phyloP scores from a whole-genome alignment of 2,113 vertebrate genomes.

The Periophthalmodon schlosseri region DNA sequence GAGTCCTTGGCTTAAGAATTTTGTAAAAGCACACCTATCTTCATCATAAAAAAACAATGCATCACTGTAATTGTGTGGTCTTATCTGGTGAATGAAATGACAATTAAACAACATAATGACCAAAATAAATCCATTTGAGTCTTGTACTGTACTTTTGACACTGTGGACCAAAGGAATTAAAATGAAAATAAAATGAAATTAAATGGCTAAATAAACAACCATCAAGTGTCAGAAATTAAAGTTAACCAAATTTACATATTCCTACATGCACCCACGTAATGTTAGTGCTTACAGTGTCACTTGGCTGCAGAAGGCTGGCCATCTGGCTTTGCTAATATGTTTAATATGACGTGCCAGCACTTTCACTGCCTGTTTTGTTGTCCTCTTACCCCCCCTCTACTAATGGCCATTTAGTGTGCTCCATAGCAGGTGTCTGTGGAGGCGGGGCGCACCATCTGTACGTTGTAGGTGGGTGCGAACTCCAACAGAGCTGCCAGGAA shows the following conservation, averaged over 20 bases:
- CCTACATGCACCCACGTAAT: slow-evolving; percentile 13
- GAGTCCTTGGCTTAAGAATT: not conserved
- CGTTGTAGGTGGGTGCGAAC: slow-evolving; percentile 61
- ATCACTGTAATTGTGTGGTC: no score
- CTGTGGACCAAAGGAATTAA: no score
- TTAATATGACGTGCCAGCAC: slow-evolving; percentile 65
- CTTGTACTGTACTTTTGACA: no score
- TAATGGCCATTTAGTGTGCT: slow-evolving; percentile 63
- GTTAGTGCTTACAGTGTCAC: slow-evolving; percentile 43
- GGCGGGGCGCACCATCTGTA: slow-evolving; percentile 76
- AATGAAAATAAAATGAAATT: no score
- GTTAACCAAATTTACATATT: not conserved
- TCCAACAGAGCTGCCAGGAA: slow-evolving; percentile 38
- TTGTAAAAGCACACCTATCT: slow-evolving; percentile 10
- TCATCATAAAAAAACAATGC: no score
- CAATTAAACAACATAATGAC: no score
- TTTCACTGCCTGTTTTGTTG: slow-evolving; percentile 73
- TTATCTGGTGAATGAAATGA: no score
- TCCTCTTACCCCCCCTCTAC: slow-evolving; percentile 48
- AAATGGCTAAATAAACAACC: not conserved
- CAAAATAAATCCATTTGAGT: no score
- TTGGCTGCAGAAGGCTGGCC: slow-evolving; percentile 63
- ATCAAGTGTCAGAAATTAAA: not conserved
- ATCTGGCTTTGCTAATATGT: slow-evolving; percentile 68
- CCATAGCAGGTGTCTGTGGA: slow-evolving; percentile 74